Evolutionary conservation across 1,140 invertebrate genomes (phyloP), one percentile per base, ranked within the genome.

Genomic region (Elysia chlorotica): DNA sequence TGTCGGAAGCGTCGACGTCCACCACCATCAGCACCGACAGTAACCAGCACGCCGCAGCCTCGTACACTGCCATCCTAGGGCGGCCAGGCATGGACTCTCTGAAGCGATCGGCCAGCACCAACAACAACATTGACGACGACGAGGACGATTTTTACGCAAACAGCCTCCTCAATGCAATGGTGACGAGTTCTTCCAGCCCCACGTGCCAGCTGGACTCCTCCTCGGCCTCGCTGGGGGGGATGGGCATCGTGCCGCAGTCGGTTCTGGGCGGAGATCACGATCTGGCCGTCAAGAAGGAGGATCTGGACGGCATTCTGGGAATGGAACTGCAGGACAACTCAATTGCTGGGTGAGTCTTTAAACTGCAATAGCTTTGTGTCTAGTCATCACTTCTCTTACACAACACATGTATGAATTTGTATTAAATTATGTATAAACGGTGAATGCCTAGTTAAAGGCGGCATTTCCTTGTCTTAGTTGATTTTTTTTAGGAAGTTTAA

Each of bases 291-390:
- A 71, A 80, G n/a, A 80, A 81, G 59, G 78, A 81, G 33, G 80
- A 81, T 41, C 70, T 65, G 3, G 72, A 74, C 36, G 56, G 59
- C 5, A 28, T 57, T 48, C 67, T 59, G 5, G 65, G 63, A 30
- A n/a, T n/a, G n/a, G 38, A 69, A n/a, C 14, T 73, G 10, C 56
- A 38, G 28, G 79, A 82, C 41, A 77, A 71, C 67, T 77, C 73
- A n/a, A 72, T 82, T 28, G 65, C 76, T 10, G 71, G 70, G 81
- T 82, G 56, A 76, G 76, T 75, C n/a, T n/a, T n/a, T n/a, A n/a
- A n/a, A n/a, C n/a, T n/a, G n/a, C n/a, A n/a, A n/a, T n/a, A n/a
- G n/a, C n/a, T n/a, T n/a, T n/a, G n/a, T n/a, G n/a, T n/a, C n/a
- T n/a, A n/a, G n/a, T n/a, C n/a, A n/a, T n/a, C n/a, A n/a, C n/a